Base-by-base conservation (phyloP, 37 sponge, comb jelly and placozoan species). In the Crambe crambe region DNA sequence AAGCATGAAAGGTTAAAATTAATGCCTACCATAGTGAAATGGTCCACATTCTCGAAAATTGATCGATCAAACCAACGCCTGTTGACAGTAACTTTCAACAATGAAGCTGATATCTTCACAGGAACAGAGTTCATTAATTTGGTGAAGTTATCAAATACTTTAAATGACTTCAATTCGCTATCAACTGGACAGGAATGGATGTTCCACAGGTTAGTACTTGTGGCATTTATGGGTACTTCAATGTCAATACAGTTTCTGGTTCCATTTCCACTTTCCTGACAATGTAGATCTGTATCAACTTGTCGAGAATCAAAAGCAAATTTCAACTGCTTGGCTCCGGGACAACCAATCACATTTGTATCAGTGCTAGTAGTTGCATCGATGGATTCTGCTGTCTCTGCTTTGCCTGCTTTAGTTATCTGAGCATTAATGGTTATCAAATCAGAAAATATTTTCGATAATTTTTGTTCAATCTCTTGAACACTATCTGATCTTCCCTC, bases 31-130 rank as follows among this genome's bases (percentile, higher is more conserved):
- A 78, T 43, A 21, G 25, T 78, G 32, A 44, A 43, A 42, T 78
- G 79, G 0, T 42, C 73, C 5, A 2, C 22, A 31, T 78, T 51
- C 64, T 44, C 54, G 64, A 78, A 78, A 38, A 78, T 65, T 43
- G 47, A 6, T 15, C 5, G 29, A 25, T 78, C 54, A 22, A 78
- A 43, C 79, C 79, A 78, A 5, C 47, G 51, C 20, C 79, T 37
- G 56, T 65, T 66, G 5, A 78, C 35, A 78, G 63, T 44, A 26
- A 78, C 79, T 29, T 31, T 78, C 35, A 15, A 37, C 40, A 76
- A 25, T 2, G 76, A 61, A 37, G 76, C 76, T 37, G 76, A 37
- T 22, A 76, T 34, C 36, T 76, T 34, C 10, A 37, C 42, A 36
- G 17, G 42, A 22, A 40, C 63, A 37, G 62, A 34, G 36, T 59